Conservation (phyloP, 2,113 vertebrate species). For the Heptranchias perlo region DNA sequence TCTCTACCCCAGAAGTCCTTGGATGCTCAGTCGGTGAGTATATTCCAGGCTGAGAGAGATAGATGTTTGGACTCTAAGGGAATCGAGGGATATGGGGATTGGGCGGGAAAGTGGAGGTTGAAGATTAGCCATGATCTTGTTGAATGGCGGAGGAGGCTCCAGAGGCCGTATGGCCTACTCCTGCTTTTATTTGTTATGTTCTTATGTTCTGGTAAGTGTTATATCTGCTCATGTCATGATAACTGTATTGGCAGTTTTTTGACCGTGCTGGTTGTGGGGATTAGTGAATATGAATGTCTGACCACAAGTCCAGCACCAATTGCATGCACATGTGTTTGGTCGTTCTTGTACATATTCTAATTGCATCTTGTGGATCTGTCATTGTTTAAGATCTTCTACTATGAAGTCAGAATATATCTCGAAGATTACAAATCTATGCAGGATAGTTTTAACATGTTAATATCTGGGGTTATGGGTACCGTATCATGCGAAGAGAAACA, state of each 20-base stretch:
- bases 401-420: not conserved
- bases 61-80: no score
- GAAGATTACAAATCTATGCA: not conserved
- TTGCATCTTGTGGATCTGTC: not conserved
- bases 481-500: not conserved
- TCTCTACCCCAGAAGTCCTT: no score
- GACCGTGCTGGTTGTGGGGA: not conserved
- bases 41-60: no score
- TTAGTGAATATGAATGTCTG: not conserved
- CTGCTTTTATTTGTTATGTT: no score
- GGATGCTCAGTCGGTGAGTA: no score
- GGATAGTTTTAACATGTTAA: not conserved
- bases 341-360: not conserved
- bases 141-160: no score
- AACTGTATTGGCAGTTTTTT: not conserved
- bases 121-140: no score
- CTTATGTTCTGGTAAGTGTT: no score
- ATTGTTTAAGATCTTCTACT: not conserved
- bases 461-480: not conserved
- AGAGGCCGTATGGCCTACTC: no score
- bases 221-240: not conserved
- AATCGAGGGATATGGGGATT: no score
- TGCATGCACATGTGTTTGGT: not conserved
- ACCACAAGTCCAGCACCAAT: not conserved
- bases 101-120: no score